These are phyloP conservation scores for Nerophis ophidion DNA, from an alignment of 2,113 vertebrate genomes.

Conservation along the genomic window DNA sequence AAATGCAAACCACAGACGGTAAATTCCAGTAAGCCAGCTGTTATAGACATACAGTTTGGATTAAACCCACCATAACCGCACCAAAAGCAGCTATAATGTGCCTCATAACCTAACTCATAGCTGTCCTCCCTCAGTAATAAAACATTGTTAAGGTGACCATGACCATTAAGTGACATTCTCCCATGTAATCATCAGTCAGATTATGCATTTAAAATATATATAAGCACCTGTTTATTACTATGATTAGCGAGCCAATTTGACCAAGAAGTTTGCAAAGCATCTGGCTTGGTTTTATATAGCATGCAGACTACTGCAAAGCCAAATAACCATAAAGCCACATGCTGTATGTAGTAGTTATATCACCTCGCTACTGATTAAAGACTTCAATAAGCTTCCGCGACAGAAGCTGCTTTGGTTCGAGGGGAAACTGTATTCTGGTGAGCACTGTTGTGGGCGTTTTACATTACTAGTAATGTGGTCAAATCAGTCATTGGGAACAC, in stretches of 20 bases:
- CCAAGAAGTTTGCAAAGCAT: slow-evolving; percentile 43
- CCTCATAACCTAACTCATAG: slow-evolving; percentile 27
- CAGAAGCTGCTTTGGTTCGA: slow-evolving; percentile 52
- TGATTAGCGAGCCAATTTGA: slow-evolving; percentile 47
- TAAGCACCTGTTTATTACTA: slow-evolving; percentile 60
- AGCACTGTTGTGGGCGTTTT: slow-evolving; percentile 48
- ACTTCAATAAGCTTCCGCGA: slow-evolving; percentile 57
- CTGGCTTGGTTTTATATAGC: slow-evolving; percentile 62
- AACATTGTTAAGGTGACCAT: slow-evolving; percentile 7
- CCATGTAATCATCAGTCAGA: background rate
- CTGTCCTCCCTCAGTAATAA: slow-evolving; percentile 7
- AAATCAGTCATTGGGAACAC: slow-evolving; percentile 33
- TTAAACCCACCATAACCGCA: slow-evolving; percentile 45
- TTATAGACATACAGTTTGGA: slow-evolving; percentile 12
- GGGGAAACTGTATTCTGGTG: slow-evolving; percentile 47
- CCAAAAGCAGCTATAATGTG: slow-evolving; percentile 35
- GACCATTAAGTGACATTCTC: slow-evolving; percentile 5
- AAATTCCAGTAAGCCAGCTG: slow-evolving; percentile 40
- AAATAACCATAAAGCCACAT: slow-evolving; percentile 68
- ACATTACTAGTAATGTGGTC: slow-evolving; percentile 49
- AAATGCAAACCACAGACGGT: slow-evolving; percentile 11
- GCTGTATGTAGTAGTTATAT: slow-evolving; percentile 54
- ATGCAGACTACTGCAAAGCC: slow-evolving; percentile 52
- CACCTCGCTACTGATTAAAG: slow-evolving; percentile 60
- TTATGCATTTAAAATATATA: background rate